phyloP scores from a whole-genome alignment of 1,140 invertebrate species.

The Bacillus rossius region DNA sequence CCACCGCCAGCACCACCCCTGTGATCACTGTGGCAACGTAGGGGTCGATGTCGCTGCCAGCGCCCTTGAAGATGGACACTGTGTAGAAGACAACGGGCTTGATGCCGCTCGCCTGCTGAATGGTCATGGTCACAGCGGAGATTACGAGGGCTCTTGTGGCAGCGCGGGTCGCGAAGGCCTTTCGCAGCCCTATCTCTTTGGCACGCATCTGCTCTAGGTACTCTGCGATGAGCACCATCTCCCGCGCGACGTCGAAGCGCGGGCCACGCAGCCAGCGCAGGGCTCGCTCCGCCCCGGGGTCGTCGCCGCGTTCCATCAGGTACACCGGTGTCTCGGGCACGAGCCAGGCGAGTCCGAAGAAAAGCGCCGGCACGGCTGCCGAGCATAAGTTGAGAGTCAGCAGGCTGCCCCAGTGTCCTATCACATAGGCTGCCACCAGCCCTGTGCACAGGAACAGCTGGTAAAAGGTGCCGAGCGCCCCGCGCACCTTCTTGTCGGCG shows the following conservation, averaged over 20 bases:
- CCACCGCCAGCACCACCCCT: conserved; percentile 50
- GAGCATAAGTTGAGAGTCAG: conserved; percentile 44
- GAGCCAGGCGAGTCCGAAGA: conserved; percentile 31
- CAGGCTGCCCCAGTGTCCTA: conserved; percentile 47
- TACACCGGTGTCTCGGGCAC: conserved; percentile 43
- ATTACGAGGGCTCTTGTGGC: conserved; percentile 46
- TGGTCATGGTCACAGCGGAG: conserved; percentile 46
- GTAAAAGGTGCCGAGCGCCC: conserved; percentile 45
- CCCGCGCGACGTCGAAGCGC: conserved; percentile 38
- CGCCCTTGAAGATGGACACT: conserved; percentile 54
- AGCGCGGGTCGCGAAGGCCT: conserved; percentile 35
- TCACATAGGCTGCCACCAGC: conserved; percentile 43
- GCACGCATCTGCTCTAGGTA: conserved; percentile 17
- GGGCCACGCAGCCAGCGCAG: conserved; percentile 36
- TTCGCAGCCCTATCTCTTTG: conserved; percentile 32
- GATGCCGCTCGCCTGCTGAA: conserved; percentile 59
- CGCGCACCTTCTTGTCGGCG: conserved; percentile 46
- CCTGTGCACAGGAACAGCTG: conserved; percentile 49
- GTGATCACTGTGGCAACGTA: conserved; percentile 57
- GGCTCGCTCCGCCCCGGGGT: conserved; percentile 30
- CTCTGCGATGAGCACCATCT: conserved; percentile 42
- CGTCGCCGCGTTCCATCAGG: conserved; percentile 25
- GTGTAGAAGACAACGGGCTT: conserved; percentile 66
- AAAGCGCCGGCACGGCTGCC: conserved; percentile 43
- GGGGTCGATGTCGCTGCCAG: conserved; percentile 49